Evolutionary conservation across 2,888 invertebrate genomes (phyloP).

Genomic region (Erpobdella octoculata): DNA sequence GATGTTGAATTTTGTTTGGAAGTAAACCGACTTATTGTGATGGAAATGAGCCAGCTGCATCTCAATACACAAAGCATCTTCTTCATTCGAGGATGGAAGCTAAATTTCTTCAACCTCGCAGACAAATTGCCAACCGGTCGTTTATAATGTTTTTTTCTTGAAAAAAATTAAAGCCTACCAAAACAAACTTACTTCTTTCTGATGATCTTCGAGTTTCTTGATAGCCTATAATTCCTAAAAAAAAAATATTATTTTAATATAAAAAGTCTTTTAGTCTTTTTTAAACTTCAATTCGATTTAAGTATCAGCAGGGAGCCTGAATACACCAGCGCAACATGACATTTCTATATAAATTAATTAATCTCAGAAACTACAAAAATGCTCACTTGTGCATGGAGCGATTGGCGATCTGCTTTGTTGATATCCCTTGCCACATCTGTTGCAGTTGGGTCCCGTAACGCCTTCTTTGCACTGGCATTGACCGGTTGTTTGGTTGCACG

Average conservation of each 20-base stretch:
- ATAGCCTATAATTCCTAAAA: neutral
- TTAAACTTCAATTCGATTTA: no score
- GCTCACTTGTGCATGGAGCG: slow-evolving; percentile 67
- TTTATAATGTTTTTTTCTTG: neutral
- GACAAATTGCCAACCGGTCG: neutral
- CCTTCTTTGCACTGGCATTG: slow-evolving; percentile 99
- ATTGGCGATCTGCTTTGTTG: slow-evolving; percentile 94
- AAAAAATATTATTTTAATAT: neutral
- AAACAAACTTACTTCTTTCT: neutral
- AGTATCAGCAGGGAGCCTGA: no score
- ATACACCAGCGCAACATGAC: no score
- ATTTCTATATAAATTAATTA: no score
- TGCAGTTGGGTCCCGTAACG: slow-evolving; percentile 92
- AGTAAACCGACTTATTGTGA: neutral
- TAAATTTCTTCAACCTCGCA: neutral
- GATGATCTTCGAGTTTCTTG: neutral
- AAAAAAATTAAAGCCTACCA: neutral
- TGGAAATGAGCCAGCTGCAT: slow-evolving; percentile 1
- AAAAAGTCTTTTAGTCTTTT: no score
- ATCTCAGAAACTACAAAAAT: no score
- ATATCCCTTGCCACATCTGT: slow-evolving; percentile 92
- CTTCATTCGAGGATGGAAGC: no score
- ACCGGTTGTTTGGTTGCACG: slow-evolving; percentile 94
- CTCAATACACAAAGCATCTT: neutral
- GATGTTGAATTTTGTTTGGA: neutral